Percentiles rank a stretch among this genome's conserved stretches.
Conservation (phyloP, 2,888 invertebrate genomes). For the Volucella inflata region DNA sequence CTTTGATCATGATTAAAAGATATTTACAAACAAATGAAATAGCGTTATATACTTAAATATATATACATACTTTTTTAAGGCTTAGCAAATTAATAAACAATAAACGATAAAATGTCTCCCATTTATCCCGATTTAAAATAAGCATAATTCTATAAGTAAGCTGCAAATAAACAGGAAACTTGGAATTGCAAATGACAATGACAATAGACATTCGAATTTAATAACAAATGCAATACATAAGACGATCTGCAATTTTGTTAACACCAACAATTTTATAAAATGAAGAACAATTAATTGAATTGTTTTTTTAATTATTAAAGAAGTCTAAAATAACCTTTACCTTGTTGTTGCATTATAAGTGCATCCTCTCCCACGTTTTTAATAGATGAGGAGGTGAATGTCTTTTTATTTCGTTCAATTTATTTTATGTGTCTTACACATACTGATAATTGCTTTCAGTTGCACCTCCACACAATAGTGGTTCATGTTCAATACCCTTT, state of each 20-base stretch:
- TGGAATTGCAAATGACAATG: conserved; percentile 53
- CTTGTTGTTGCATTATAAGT: conserved; percentile 58
- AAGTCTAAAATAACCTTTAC: conserved; percentile 61
- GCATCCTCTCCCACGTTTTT: conserved; percentile 47
- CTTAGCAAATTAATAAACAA: conserved; percentile 31
- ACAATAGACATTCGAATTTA: conserved; percentile 69
- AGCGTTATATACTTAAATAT: conserved; percentile 19
- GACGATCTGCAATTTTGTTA: conserved; percentile 44
- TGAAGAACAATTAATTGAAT: conserved; percentile 21
- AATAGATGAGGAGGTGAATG: conserved; percentile 61
- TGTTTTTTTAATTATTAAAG: conserved; percentile 29
- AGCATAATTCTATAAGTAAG: conserved; percentile 36
- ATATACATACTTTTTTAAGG: conserved; percentile 16
- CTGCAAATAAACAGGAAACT: conserved; percentile 35
- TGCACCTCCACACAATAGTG: conserved; percentile 84
- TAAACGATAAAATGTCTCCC: conserved; percentile 35
- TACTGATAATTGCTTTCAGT: conserved; percentile 89
- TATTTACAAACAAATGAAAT: conserved; percentile 68
- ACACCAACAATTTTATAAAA: conserved; percentile 30
- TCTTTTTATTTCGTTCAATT: conserved; percentile 58
- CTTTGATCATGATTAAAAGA: conserved; percentile 48
- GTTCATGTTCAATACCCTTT: conserved; percentile 87
- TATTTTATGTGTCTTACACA: conserved; percentile 84
- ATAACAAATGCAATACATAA: conserved; percentile 68
- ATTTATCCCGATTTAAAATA: conserved; percentile 24